A percentile compares a stretch with the other conserved stretches of the same genome.
Evolutionary conservation across 2,888 invertebrate species (phyloP).

Genomic region (Torymus tubicola): DNA sequence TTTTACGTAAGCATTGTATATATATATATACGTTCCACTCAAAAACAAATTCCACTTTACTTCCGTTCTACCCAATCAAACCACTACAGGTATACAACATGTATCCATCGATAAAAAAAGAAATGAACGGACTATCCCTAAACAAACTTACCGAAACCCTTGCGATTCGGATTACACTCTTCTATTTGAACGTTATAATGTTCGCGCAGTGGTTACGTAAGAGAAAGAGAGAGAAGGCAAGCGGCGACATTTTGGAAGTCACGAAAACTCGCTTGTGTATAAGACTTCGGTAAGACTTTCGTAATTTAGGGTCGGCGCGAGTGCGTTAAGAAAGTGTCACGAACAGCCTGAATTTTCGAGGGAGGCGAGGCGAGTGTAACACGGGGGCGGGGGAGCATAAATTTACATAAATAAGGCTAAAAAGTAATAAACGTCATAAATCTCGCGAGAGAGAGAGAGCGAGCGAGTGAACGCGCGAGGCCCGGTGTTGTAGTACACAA

Average conservation of each 20-base stretch:
- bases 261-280: slow-evolving; percentile 10
- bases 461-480: too few species aligned
- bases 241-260: slow-evolving; percentile 25
- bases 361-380: not conserved
- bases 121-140: too few species aligned
- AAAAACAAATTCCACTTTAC: too few species aligned
- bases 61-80: too few species aligned
- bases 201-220: not conserved
- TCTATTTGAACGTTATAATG: not conserved
- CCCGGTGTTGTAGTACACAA: not conserved
- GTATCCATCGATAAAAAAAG: too few species aligned
- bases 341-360: slow-evolving; percentile 28
- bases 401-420: slow-evolving; percentile 37
- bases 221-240: not conserved
- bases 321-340: slow-evolving; percentile 38
- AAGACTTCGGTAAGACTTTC: slow-evolving; percentile 40
- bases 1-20: too few species aligned
- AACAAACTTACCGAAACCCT: too few species aligned
- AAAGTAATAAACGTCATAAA: slow-evolving; percentile 28
- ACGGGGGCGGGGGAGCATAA: slow-evolving; percentile 4
- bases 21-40: too few species aligned
- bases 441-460: too few species aligned
- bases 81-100: too few species aligned
- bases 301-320: slow-evolving; percentile 36
- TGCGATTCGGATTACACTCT: too few species aligned